phyloP scores from a whole-genome alignment of 2,888 invertebrate genomes.

The Cataglyphis cursor region DNA sequence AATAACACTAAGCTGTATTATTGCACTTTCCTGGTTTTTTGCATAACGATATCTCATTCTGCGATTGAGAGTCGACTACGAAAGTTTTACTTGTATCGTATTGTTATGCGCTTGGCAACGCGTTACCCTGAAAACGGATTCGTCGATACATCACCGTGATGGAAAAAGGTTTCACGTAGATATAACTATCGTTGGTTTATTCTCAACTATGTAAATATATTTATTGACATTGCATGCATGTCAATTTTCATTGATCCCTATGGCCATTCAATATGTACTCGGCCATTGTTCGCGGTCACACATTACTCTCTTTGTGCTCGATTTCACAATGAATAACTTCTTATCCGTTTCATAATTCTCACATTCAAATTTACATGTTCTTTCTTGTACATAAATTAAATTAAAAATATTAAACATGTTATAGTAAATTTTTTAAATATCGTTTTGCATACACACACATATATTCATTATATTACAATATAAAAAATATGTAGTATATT shows the following conservation, averaged over 20 bases:
- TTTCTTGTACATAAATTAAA: constrained; percentile 3
- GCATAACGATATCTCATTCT: background rate
- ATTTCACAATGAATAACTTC: constrained; percentile 39
- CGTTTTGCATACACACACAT: background rate
- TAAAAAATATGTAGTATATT: background rate
- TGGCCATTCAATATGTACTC: constrained; percentile 30
- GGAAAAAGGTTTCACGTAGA: constrained; percentile 23
- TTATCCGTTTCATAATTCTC: constrained; percentile 7
- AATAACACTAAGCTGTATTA: background rate
- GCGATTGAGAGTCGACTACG: background rate
- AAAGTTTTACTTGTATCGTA: background rate
- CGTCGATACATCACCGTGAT: constrained; percentile 33
- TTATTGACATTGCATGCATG: constrained; percentile 26
- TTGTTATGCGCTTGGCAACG: constrained; percentile 17
- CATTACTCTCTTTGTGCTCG: constrained; percentile 37
- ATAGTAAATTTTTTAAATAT: background rate
- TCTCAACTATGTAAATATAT: background rate
- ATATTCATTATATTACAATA: background rate
- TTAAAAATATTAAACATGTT: background rate
- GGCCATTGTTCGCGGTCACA: constrained; percentile 35
- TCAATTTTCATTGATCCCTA: constrained; percentile 43
- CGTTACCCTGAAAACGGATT: constrained; percentile 1
- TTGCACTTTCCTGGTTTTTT: background rate
- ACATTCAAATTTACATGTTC: background rate
- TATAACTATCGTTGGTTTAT: background rate